phyloP scores from a whole-genome alignment of 2,797 vertebrate species.

The Alcedo atthis region DNA sequence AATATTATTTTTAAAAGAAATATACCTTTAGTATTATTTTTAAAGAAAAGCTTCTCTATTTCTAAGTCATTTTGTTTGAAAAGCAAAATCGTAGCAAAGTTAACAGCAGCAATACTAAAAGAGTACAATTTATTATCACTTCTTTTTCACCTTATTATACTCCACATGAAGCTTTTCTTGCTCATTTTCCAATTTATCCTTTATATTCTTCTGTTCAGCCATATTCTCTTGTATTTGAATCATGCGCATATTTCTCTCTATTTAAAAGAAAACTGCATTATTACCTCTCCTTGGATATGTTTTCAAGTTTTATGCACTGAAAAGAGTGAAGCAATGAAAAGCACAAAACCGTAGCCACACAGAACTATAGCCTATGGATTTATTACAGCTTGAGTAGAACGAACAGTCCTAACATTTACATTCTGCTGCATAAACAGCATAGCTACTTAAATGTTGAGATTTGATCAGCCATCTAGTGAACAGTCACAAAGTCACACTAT shows the following conservation, averaged over 20 bases:
- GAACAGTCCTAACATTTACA: background rate
- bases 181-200: conserved; percentile 96
- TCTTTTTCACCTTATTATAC: conserved; percentile 90
- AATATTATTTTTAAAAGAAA: background rate
- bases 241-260: conserved; percentile 99
- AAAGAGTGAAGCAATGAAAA: background rate
- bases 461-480: background rate
- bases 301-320: background rate
- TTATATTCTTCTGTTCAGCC: conserved; percentile 96
- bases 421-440: background rate
- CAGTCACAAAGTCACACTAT: background rate
- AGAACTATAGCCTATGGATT: background rate
- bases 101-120: background rate
- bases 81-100: background rate
- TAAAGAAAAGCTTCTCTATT: background rate
- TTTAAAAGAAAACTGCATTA: conserved; percentile 65
- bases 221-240: conserved; percentile 99
- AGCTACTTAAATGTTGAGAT: background rate
- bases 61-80: background rate
- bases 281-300: background rate
- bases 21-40: background rate
- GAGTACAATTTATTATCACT: background rate
- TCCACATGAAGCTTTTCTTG: conserved; percentile 97
- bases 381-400: background rate
- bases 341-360: background rate